phyloP scores from a whole-genome alignment of 2,797 vertebrate species.

The Dryobates pubescens region DNA sequence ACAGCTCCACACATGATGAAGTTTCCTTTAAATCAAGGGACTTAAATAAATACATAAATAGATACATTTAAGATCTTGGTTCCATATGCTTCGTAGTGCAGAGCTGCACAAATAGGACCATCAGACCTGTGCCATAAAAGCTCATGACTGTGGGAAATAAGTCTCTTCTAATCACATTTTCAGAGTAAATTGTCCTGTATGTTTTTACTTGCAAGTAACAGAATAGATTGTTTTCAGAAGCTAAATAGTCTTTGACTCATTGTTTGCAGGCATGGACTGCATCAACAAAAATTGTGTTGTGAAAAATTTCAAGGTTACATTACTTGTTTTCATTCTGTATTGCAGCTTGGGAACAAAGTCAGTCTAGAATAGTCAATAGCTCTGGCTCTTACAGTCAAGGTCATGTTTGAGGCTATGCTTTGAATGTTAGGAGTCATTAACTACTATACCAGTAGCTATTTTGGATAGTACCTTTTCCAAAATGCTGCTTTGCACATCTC shows the following conservation, averaged over 20 bases:
- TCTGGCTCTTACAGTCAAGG: slow-evolving; percentile 36
- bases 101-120: neutral
- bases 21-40: neutral
- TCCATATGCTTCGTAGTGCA: neutral
- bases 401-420: neutral
- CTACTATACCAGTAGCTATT: neutral
- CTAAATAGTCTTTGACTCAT: slow-evolving; percentile 12
- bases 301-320: slow-evolving; percentile 59
- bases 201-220: neutral
- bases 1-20: neutral
- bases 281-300: slow-evolving; percentile 43
- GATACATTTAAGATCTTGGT: neutral
- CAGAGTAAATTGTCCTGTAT: neutral
- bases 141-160: neutral
- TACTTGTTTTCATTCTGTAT: slow-evolving; percentile 43
- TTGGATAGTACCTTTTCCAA: neutral
- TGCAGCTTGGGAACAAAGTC: slow-evolving; percentile 40
- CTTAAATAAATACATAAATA: neutral
- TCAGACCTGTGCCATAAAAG: neutral
- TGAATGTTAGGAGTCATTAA: neutral
- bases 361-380: neutral
- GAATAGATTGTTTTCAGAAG: slow-evolving; percentile 12
- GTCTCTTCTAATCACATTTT: neutral
- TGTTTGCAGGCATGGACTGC: slow-evolving; percentile 11
- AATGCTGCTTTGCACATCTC: neutral